These are phyloP conservation scores for Tenrec ecaudatus DNA, from an alignment of 2,113 vertebrate species.

Conservation along the genomic window DNA sequence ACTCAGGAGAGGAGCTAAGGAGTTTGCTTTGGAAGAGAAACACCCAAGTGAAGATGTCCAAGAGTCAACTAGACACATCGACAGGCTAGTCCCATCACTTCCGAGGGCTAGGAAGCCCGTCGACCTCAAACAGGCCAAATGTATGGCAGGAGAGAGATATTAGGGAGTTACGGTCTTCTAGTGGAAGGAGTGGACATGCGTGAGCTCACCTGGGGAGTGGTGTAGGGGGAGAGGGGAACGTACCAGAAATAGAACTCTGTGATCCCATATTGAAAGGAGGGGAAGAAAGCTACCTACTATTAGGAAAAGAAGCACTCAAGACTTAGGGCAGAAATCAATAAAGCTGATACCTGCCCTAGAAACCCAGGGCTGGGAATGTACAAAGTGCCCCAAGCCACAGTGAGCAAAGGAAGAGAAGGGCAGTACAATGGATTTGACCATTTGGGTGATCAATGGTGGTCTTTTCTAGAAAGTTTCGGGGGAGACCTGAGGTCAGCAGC, in stretches of 20 bases:
- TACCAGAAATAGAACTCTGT: not conserved
- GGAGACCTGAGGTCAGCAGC: not conserved
- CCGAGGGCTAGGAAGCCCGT: not conserved
- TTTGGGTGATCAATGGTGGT: not conserved
- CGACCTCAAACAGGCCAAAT: constrained; percentile 2
- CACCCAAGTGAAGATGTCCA: constrained; percentile 13
- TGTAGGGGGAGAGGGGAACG: constrained; percentile 10
- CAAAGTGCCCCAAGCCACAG: not conserved
- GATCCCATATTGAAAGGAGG: not conserved
- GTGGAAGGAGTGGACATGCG: constrained; percentile 3
- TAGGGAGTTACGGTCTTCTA: constrained; percentile 28
- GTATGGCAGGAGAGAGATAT: constrained; percentile 40
- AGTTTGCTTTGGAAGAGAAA: constrained; percentile 49
- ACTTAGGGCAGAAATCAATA: not conserved
- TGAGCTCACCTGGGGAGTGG: constrained; percentile 53
- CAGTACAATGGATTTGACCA: not conserved
- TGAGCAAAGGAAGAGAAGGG: not conserved
- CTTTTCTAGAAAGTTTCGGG: not conserved
- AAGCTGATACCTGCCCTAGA: not conserved
- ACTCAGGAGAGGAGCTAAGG: not conserved
- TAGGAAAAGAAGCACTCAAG: not conserved
- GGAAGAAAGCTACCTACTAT: not conserved
- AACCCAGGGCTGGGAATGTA: not conserved
- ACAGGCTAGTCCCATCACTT: constrained; percentile 20
- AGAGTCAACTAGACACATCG: not conserved